Percentiles rank a stretch among this genome's conserved stretches.
Conservation (phyloP, 2,797 vertebrate genomes). For the Hydrophis major region DNA sequence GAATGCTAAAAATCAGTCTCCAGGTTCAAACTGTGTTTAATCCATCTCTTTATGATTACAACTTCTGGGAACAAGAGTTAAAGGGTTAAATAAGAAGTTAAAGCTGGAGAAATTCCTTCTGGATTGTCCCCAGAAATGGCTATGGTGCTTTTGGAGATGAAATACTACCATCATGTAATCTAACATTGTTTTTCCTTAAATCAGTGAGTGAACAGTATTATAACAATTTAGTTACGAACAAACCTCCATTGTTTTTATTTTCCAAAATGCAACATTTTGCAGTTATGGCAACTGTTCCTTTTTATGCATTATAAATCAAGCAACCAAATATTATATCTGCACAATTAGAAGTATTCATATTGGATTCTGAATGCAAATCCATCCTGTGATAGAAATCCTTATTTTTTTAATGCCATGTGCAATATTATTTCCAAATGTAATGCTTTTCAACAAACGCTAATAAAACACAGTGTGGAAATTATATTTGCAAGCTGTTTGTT, state of each 20-base stretch:
- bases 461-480: conserved; percentile 70
- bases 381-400: conserved; percentile 71
- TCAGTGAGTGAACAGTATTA: conserved; percentile 64
- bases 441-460: conserved; percentile 74
- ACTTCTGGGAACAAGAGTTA: conserved; percentile 58
- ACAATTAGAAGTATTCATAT: conserved; percentile 76
- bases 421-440: conserved; percentile 75
- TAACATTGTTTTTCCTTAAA: conserved; percentile 64
- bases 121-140: conserved; percentile 29
- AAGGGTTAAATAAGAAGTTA: neutral
- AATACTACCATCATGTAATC: conserved; percentile 67
- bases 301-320: conserved; percentile 80
- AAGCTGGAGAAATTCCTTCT: neutral
- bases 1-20: conserved; percentile 70
- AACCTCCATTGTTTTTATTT: conserved; percentile 61
- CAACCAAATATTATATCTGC: conserved; percentile 75
- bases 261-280: conserved; percentile 71
- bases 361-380: conserved; percentile 72
- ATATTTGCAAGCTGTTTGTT: conserved; percentile 46
- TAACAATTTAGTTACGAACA: conserved; percentile 58
- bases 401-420: conserved; percentile 74
- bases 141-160: conserved; percentile 53
- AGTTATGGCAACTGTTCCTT: conserved; percentile 74
- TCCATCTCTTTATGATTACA: conserved; percentile 54
- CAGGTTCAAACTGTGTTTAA: conserved; percentile 65